Percentiles rank a stretch among this genome's conserved stretches.
These are phyloP conservation scores for Chaetogeoica ovagalla DNA, from an alignment of 2,888 invertebrate species.

Conservation along the genomic window DNA sequence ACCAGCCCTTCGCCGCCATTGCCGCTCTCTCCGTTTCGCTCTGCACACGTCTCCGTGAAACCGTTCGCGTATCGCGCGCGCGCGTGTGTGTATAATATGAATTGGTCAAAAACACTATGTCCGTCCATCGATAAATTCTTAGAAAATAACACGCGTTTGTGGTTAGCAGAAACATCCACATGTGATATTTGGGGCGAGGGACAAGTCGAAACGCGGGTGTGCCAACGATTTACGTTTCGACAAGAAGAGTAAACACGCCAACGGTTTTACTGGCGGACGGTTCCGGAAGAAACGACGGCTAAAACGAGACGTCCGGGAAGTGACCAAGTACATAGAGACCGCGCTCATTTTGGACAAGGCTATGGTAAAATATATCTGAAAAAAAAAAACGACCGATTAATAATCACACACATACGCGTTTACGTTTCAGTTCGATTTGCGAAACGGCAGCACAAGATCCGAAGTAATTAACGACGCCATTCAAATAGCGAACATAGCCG, in stretches of 20 bases:
- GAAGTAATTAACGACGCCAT: constrained; percentile 93
- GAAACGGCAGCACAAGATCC: constrained; percentile 84
- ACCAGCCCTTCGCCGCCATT: not conserved
- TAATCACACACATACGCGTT: not conserved
- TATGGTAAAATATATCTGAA: constrained; percentile 70
- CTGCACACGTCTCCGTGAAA: not conserved
- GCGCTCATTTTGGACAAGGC: constrained; percentile 94
- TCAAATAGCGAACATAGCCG: constrained; percentile 96
- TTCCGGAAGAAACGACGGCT: constrained; percentile 57
- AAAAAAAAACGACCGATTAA: no score
- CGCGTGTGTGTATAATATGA: not conserved
- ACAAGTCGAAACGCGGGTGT: constrained; percentile 77
- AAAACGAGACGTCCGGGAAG: constrained; percentile 75
- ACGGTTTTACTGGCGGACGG: constrained; percentile 60
- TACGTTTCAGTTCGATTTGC: constrained; percentile 73
- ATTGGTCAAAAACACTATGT: constrained; percentile 21
- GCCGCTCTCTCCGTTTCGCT: not conserved
- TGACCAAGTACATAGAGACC: constrained; percentile 93
- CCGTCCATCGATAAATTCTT: not conserved
- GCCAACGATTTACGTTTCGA: constrained; percentile 79
- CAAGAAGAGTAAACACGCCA: constrained; percentile 62
- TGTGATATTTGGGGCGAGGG: constrained; percentile 94
- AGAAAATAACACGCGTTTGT: not conserved
- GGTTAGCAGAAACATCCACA: constrained; percentile 93
- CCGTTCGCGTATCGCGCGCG: not conserved